A percentile compares a stretch with the other conserved stretches of the same genome.
These are phyloP conservation scores for Acanthurus lineatus DNA, from an alignment of 2,797 vertebrate species.

Conservation along the genomic window DNA sequence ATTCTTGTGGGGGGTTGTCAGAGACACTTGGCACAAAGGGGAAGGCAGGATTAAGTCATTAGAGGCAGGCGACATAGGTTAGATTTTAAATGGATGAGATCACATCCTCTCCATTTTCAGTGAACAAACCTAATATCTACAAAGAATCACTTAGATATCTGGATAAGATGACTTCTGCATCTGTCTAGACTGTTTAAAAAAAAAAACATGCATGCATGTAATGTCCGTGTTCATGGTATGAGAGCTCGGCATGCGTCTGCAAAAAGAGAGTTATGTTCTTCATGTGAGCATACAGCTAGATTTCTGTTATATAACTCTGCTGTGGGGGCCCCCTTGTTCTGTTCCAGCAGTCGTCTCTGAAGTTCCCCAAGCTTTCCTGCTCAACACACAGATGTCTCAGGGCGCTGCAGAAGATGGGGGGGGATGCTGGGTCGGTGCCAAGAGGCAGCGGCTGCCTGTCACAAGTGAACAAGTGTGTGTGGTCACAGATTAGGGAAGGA, in stretches of 20 bases:
- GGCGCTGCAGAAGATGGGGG: slow-evolving; percentile 46
- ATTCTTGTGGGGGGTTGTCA: slow-evolving; percentile 12
- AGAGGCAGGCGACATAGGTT: slow-evolving; percentile 85
- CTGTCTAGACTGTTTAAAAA: slow-evolving; percentile 24
- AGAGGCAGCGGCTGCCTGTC: slow-evolving; percentile 76
- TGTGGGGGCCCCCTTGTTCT: slow-evolving; percentile 70
- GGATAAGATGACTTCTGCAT: slow-evolving; percentile 49
- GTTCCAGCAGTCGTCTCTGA: slow-evolving; percentile 70
- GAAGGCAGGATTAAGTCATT: slow-evolving; percentile 86
- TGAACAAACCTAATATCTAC: slow-evolving; percentile 75
- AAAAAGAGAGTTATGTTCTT: slow-evolving; percentile 58
- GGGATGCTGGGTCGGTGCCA: slow-evolving; percentile 53
- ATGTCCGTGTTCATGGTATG: slow-evolving; percentile 46
- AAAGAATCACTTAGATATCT: slow-evolving; percentile 42
- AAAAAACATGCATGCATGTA: slow-evolving; percentile 35
- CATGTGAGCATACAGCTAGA: slow-evolving; percentile 54
- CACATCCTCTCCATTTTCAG: slow-evolving; percentile 89
- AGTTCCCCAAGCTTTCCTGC: slow-evolving; percentile 72
- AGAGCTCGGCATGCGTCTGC: slow-evolving; percentile 44
- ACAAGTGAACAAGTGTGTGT: slow-evolving; percentile 76
- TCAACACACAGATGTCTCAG: slow-evolving; percentile 74
- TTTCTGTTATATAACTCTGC: slow-evolving; percentile 76
- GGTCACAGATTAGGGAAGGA: slow-evolving; percentile 81
- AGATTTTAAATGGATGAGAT: slow-evolving; percentile 90
- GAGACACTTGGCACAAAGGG: slow-evolving; percentile 70